Base-by-base conservation (phyloP, 2,113 vertebrate genomes). In the Epinephelus cyanopodus region DNA sequence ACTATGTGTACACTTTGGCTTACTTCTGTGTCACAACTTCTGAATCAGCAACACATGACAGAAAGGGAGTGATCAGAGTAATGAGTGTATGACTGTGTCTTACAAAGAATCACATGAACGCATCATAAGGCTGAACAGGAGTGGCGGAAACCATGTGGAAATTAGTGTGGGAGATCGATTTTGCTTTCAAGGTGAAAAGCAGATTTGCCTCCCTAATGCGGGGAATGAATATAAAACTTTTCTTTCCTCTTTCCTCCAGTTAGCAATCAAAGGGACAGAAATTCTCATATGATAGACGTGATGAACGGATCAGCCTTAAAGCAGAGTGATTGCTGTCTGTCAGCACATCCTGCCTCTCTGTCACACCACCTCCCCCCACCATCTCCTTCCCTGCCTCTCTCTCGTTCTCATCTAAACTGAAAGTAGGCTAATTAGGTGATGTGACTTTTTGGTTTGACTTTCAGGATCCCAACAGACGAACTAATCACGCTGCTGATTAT, bases 41-140 rank as follows among this genome's bases (percentile, higher is more conserved):
- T 88, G 88, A 91, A 81, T 88, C 77, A 87, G 79, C 42, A 79
- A 29, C 82, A 65, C 76, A 84, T 89, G 83, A 90, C 69, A 75
- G 19, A 50, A 9, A 71, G 64, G 61, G 53, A 81, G 57, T 76
- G 73, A 71, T 60, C 21, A 77, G n/a, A 50, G 50, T 45, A 47
- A 57, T 18, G 14, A 54, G 39, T 19, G 39, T 27, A 63, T 89
- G 81, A 79, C 67, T 60, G 57, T 70, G n/a, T 47, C 63, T 80
- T 67, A 63, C 42, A 82, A 12, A 66, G 25, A 68, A 70, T 88
- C 81, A 87, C 82, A 82, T 89, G 86, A 82, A 69, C 2, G 1
- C 23, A 47, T 50, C 9, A 33, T 61, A 42, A 33, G 60, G 53
- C 11, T 82, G 15, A 82, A 56, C 33, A 77, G 58, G 8, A 68